Evolutionary conservation across 2,113 vertebrate genomes (phyloP), one percentile per base, ranked within the genome.

Genomic region (Oreochromis tanganicae): DNA sequence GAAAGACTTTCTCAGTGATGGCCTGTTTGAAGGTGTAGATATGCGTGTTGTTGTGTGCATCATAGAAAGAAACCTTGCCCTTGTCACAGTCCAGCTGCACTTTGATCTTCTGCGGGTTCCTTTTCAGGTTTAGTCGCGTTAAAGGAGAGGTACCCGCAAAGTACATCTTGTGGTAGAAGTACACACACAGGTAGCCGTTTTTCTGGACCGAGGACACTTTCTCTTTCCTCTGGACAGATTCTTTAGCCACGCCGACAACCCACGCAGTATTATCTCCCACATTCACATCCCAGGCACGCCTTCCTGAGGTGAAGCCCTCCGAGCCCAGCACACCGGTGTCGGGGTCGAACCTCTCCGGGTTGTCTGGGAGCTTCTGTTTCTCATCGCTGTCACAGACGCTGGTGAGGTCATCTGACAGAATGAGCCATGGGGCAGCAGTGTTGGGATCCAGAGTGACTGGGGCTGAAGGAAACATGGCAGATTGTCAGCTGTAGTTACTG

Each of bases 1-100:
- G 96, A 27, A 92, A 95, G 7, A 96, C 90, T 16, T 12, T 88
- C 90, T 95, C 95, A 1, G 81, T 82, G 84, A 96, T 59, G 27
- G 71, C n/a, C 27, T 96, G 93, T 54, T 96, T 96, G 92, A 96
- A 96, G 13, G 91, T 95, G 89, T 96, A 96, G 89, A 96, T 95
- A 81, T 85, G 90, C 0, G 81, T 43, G 66, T 93, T 89, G 90
- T 92, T 88, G 0, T 52, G 34, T 1, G 91, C 38, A 71, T 95
- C 91, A 27, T 84, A 88, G 89, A 96, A 96, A 7, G 86, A 92
- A 83, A 96, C 83, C 21, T 63, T 61, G 56, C 95, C 94, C 75
- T 86, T 90, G 32, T 96, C 94, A 32, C 90, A 95, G 81, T 96
- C 95, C 87, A 96, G 84, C 85, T 57, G 87, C 88, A 96, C 95